Base-by-base conservation (phyloP, 35 echinoderm and acorn worm genomes). In the Chiridota heheva region DNA sequence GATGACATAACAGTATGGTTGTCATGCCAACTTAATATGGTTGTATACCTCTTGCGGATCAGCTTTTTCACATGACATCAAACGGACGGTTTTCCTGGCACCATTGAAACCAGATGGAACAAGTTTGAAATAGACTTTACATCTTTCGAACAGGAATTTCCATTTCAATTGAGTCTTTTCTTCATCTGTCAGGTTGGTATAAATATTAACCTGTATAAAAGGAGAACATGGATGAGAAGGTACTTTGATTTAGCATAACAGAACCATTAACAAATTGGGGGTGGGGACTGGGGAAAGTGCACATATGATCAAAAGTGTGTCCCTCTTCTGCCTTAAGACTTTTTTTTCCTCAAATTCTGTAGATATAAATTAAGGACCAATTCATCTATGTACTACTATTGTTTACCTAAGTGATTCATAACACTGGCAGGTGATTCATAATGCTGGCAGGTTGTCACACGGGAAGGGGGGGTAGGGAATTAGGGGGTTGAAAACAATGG, bases 71-170 rank as follows among this genome's bases (percentile, higher is more conserved):
- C 84, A 87, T 6, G 48, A 30, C 34, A 87, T 27, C 39, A 87
- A 24, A 36, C 73, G 57, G 6, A 87, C 28, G 3, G 63, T 24
- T 3, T 47, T 68, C 20, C 63, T 83, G 27, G 76, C 42, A 39
- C 77, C 86, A 42, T 81, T 81, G 47, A 89, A 36, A 2, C 80
- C 73, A 28, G 70, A 69, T 5, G 76, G 79, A 12, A 81, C 64
- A 43, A 90, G 46, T 58, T 84, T 91, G 46, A 91, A 91, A 39
- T 91, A 91, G 15, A 91, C 72, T 63, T 91, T 91, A 43, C 88
- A 91, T 64, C 71, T 85, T 37, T 91, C 88, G 60, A 91, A 42
- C 36, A 91, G 73, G 60, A 61, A 83, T 35, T 61, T 91, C 88
- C 88, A 91, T 42, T 91, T 91, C 3, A 91, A 30, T 33, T 85